Percentiles rank a stretch among this genome's conserved stretches.
Evolutionary conservation across 1,140 invertebrate genomes (phyloP).

Genomic region (Myzus persicae): DNA sequence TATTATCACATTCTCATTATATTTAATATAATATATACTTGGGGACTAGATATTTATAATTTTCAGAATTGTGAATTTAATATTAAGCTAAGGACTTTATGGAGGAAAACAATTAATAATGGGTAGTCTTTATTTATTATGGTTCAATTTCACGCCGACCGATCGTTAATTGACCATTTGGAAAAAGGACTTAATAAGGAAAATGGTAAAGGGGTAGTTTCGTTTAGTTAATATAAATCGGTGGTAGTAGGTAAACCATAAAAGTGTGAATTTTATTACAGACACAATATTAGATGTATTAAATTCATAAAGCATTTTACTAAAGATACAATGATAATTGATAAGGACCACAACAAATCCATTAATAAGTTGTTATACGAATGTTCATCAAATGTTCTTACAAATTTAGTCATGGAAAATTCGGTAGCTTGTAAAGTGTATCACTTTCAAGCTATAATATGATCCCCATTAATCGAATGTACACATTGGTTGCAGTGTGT

Average conservation of each 20-base stretch:
- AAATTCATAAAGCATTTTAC: background rate
- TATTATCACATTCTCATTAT: background rate
- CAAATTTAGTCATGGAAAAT: background rate
- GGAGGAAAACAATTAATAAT: background rate
- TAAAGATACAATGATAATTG: background rate
- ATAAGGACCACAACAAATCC: background rate
- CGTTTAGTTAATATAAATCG: background rate
- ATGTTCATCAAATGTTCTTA: background rate
- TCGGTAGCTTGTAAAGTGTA: too few relatives aligned
- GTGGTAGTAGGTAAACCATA: background rate
- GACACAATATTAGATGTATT: background rate
- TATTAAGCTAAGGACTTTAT: background rate
- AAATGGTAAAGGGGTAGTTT: background rate
- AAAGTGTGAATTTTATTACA: background rate
- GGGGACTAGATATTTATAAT: background rate
- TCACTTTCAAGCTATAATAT: too few relatives aligned
- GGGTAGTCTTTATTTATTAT: background rate
- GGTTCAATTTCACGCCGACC: background rate
- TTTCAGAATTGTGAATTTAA: too few relatives aligned
- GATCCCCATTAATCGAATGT: too few relatives aligned
- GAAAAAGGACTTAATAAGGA: background rate
- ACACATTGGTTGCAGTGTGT: too few relatives aligned
- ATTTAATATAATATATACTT: background rate
- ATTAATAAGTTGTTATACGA: background rate
- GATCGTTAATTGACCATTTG: background rate